Evolutionary conservation across 2,888 invertebrate species (phyloP), one percentile per base, ranked within the genome.

Genomic region (Parapristionchus giblindavisi): DNA sequence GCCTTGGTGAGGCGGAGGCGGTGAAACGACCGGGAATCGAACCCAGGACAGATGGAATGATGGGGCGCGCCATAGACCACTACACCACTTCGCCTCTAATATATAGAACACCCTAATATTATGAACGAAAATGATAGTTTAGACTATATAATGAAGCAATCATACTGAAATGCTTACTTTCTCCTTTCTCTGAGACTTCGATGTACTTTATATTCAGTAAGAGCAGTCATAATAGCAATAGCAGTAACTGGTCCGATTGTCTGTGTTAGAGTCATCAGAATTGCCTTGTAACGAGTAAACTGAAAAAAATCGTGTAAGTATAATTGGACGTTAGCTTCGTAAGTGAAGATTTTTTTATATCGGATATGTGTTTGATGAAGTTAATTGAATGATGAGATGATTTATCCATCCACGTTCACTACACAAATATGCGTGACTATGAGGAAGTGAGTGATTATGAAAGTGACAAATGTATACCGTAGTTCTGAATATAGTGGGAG

Each of bases 161-260:
- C 17, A 56, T 8, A 71, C 17, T 36, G 56, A 40, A 51, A 24
- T 21, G 76, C 83, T 77, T 63, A 86, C 85, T 82, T 83, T 79
- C 85, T 78, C 54, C 86, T 78, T 1, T 83, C 85, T 65, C 82
- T 81, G 66, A 86, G 77, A 76, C 82, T 82, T 32, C 78, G 63
- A 63, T 86, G 83, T 8, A 86, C 80, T 72, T 80, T 79, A 77
- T 85, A 85, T 75, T 86, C 86, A 14, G 85, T 86, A 32, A 83
- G 76, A n/a, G 81, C 78, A 3, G 86, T 85, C n/a, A 86, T 76
- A 17, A 86, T 77, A 17, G 85, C 79, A 68, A 86, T 86, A 1
- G 78, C 77, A 17, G 82, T 79, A 0, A 86, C 84, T 3, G 86
- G 86, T 2, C 86, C 86, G 71, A 86, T 78, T 6, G 86, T 85